Evolutionary conservation across 2,113 vertebrate species (phyloP).

Genomic region (Manacus vitellinus): DNA sequence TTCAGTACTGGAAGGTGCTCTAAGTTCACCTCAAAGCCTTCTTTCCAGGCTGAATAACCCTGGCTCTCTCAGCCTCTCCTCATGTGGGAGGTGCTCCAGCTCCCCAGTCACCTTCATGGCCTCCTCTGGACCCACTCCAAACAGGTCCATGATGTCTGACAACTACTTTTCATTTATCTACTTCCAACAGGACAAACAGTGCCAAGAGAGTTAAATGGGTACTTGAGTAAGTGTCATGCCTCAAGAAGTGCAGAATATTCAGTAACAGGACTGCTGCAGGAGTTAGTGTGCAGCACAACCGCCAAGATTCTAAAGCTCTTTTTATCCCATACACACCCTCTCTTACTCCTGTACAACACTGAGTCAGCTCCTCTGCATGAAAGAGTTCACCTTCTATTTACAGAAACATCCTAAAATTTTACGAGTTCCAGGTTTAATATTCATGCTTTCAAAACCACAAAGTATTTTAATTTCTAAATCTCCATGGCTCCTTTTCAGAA

Average conservation of each 20-base stretch:
- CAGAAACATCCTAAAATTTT: not conserved
- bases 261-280: not conserved
- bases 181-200: not conserved
- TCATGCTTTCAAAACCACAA: not conserved
- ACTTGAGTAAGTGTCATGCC: not conserved
- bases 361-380: not conserved
- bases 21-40: not conserved
- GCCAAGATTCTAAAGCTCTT: not conserved
- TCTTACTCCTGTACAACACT: not conserved
- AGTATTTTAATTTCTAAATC: not conserved
- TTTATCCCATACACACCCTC: not conserved
- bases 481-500: not conserved
- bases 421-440: not conserved
- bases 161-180: not conserved
- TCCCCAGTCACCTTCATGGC: fast-evolving
- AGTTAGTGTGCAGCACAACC: not conserved
- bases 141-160: not conserved
- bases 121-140: not conserved
- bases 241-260: not conserved
- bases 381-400: not conserved
- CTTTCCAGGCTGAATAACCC: not conserved
- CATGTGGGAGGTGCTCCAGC: fast-evolving
- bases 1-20: not conserved
- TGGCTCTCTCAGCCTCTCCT: not conserved
- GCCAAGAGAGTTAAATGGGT: not conserved